These are phyloP conservation scores for Lagocephalus sceleratus DNA, from an alignment of 2,797 vertebrate genomes.

Conservation along the genomic window DNA sequence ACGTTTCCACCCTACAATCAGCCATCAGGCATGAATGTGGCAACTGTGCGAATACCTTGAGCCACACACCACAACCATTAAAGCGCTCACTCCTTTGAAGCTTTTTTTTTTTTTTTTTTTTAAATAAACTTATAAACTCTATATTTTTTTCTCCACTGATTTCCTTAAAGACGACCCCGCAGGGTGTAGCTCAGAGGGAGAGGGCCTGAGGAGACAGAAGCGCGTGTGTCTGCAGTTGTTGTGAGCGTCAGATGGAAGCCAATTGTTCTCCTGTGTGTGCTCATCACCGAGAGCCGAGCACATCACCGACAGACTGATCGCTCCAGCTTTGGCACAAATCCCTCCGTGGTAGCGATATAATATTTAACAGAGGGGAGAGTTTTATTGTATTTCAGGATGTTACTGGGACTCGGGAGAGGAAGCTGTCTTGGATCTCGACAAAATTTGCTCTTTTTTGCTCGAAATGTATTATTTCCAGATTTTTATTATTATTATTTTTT, in stretches of 20 bases:
- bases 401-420: conserved; percentile 31
- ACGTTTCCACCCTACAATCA: conserved; percentile 36
- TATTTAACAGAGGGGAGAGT: conserved; percentile 48
- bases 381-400: conserved; percentile 36
- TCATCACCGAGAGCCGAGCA: conserved; percentile 16
- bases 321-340: conserved; percentile 16
- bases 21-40: conserved; percentile 44
- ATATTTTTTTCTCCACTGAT: conserved; percentile 45
- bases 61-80: conserved; percentile 42
- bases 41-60: conserved; percentile 42
- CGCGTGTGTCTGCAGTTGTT: not conserved
- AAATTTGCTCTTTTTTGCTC: not conserved
- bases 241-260: conserved; percentile 32
- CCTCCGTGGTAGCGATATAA: conserved; percentile 29
- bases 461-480: too few relatives aligned
- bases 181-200: conserved; percentile 48
- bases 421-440: conserved; percentile 9
- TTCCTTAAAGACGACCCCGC: conserved; percentile 51
- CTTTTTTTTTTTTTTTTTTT: conserved; percentile 23
- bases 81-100: conserved; percentile 59
- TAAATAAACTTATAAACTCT: conserved; percentile 48
- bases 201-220: conserved; percentile 40
- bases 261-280: conserved; percentile 21
- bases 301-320: conserved; percentile 8
- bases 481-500: too few relatives aligned